Evolutionary conservation across 1,140 invertebrate species (phyloP).

Genomic region (Drosophila sechellia): DNA sequence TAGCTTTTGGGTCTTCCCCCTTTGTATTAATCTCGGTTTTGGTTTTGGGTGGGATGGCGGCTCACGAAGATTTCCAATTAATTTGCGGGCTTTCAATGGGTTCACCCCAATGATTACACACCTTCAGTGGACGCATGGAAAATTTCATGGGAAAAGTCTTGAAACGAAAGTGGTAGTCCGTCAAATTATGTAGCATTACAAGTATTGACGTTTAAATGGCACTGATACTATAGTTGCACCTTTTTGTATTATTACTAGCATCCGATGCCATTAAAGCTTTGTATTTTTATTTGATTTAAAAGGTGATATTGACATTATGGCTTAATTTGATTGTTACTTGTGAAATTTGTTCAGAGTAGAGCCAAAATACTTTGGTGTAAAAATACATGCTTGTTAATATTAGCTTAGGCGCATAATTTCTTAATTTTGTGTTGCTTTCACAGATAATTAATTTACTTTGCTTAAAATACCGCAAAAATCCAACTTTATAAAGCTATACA

Average conservation of each 20-base stretch:
- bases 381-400: no score
- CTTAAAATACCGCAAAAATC: not conserved
- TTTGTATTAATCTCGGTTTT: not conserved
- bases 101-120: not conserved
- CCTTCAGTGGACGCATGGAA: not conserved
- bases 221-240: not conserved
- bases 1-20: conserved; percentile 1
- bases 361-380: not conserved
- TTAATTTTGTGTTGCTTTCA: not conserved
- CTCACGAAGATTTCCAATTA: conserved; percentile 31
- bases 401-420: not conserved
- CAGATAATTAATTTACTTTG: no score
- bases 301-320: no score
- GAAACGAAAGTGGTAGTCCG: not conserved
- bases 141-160: conserved; percentile 20
- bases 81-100: conserved; percentile 11
- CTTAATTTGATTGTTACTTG: not conserved
- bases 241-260: not conserved
- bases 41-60: conserved; percentile 1
- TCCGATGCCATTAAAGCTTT: not conserved
- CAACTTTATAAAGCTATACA: not conserved
- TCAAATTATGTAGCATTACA: not conserved
- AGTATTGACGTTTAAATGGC: conserved; percentile 6
- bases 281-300: not conserved
- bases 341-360: not conserved